phyloP scores from a whole-genome alignment of 1,140 invertebrate species.

The Eciton burchellii region DNA sequence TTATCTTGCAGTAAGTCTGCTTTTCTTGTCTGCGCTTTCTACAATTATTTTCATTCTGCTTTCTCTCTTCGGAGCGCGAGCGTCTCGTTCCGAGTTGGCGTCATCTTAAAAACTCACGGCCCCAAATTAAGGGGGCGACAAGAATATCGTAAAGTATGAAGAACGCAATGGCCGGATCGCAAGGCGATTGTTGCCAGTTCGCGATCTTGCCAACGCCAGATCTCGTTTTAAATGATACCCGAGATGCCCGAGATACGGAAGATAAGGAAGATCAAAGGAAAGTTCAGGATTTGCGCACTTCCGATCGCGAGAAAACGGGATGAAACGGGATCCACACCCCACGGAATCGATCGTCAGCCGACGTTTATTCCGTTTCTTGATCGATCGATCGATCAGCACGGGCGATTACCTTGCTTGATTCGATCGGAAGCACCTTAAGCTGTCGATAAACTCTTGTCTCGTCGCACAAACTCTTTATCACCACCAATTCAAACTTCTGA shows the following conservation, averaged over 20 bases:
- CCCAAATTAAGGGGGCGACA: background rate
- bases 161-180: no score
- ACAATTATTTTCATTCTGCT: conserved; percentile 34
- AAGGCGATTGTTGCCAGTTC: background rate
- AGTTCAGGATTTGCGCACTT: background rate
- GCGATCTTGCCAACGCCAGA: background rate
- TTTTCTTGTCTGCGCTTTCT: conserved; percentile 31
- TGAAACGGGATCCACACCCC: background rate
- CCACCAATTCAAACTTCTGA: conserved; percentile 29
- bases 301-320: background rate
- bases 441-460: conserved; percentile 39
- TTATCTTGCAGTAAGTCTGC: background rate
- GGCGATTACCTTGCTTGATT: conserved; percentile 44
- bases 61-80: conserved; percentile 27
- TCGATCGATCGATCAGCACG: background rate
- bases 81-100: background rate
- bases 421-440: background rate
- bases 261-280: background rate
- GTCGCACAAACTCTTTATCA: conserved; percentile 36
- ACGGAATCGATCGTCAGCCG: background rate
- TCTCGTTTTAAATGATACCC: background rate
- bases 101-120: background rate
- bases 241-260: background rate
- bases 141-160: no score
- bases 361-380: background rate